Percentiles rank a stretch among this genome's conserved stretches.
Evolutionary conservation across 2,888 invertebrate genomes (phyloP).

Genomic region (Euplagia quadripunctaria): DNA sequence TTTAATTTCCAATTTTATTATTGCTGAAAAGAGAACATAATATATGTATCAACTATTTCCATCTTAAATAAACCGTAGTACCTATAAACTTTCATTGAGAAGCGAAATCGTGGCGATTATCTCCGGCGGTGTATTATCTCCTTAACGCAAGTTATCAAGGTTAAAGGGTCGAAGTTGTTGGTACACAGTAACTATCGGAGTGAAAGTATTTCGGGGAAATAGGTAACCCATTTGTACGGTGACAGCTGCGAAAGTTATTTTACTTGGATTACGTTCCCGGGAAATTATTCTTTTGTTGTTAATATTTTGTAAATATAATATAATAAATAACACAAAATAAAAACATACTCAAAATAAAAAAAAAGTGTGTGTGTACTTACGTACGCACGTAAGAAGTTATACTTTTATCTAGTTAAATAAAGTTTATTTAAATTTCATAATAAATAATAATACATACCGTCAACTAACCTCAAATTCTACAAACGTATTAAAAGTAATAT

Average conservation of each 20-base stretch:
- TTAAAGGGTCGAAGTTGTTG: constrained; percentile 8
- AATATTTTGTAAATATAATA: neutral
- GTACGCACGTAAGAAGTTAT: too few species aligned
- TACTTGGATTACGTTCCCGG: neutral
- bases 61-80: neutral
- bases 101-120: neutral
- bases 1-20: too few species aligned
- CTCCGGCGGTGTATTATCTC: neutral
- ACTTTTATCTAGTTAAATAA: too few species aligned
- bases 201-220: constrained; percentile 9
- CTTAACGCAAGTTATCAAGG: constrained; percentile 13
- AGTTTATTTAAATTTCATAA: too few species aligned
- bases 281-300: neutral
- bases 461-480: too few species aligned
- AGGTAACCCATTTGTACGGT: neutral
- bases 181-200: constrained; percentile 14
- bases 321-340: too few species aligned
- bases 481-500: too few species aligned
- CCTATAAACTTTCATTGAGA: neutral
- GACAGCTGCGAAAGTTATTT: constrained; percentile 3
- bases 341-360: too few species aligned
- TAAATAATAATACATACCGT: too few species aligned
- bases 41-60: too few species aligned
- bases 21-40: too few species aligned
- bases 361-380: too few species aligned